Conservation (phyloP, 2,888 invertebrate genomes). For the Noctua fimbriata region DNA sequence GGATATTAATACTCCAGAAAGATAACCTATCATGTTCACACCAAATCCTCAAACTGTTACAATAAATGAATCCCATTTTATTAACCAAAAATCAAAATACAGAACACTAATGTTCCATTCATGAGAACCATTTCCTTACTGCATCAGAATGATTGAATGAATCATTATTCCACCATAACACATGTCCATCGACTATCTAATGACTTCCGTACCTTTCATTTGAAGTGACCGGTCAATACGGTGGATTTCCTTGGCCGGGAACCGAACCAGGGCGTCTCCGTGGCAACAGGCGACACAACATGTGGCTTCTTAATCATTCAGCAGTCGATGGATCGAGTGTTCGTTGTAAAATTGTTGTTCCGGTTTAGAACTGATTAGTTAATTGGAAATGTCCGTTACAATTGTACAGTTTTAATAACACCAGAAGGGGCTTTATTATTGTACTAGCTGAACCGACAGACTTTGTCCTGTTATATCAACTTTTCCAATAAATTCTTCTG, state of each 20-base stretch:
- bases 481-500: not conserved
- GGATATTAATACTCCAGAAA: not conserved
- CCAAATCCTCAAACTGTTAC: not conserved
- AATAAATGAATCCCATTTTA: not conserved
- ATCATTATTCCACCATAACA: not conserved
- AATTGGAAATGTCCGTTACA: not conserved
- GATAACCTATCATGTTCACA: not conserved
- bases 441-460: not conserved
- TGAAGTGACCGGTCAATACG: conserved; percentile 58
- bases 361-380: not conserved
- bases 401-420: not conserved
- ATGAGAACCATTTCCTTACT: not conserved
- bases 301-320: conserved; percentile 61
- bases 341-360: not conserved
- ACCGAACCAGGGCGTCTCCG: conserved; percentile 78
- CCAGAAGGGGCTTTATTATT: not conserved
- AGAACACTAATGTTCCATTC: not conserved
- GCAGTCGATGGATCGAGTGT: conserved; percentile 27
- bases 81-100: not conserved
- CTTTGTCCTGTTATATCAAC: not conserved
- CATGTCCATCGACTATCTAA: conserved; percentile 1
- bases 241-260: conserved; percentile 74
- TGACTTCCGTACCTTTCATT: conserved; percentile 16
- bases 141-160: not conserved
- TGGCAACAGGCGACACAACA: conserved; percentile 78